Conservation (phyloP, 2,888 invertebrate genomes). For the Sphecodes monilicornis region DNA sequence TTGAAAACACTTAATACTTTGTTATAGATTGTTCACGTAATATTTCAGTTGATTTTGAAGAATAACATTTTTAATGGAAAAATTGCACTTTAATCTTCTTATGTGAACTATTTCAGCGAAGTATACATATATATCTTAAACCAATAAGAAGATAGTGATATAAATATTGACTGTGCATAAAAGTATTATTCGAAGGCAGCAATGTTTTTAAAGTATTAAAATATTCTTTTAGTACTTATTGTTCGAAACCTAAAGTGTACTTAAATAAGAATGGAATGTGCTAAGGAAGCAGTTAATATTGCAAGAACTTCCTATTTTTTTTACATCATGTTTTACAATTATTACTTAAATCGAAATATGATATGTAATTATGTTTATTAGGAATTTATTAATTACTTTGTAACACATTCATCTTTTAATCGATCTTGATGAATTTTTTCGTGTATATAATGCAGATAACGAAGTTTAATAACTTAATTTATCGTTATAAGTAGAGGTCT, state of each 20-base stretch:
- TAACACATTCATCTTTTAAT: constrained; percentile 39
- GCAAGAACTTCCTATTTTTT: constrained; percentile 19
- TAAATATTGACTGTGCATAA: constrained; percentile 70
- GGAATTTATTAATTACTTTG: constrained; percentile 31
- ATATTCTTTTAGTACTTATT: constrained; percentile 77
- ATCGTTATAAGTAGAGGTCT: constrained; percentile 64
- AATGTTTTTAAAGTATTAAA: constrained; percentile 72
- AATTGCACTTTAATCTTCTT: constrained; percentile 12
- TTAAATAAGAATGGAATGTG: constrained; percentile 66
- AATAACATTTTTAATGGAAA: neutral
- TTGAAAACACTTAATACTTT: constrained; percentile 27
- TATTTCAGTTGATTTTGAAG: constrained; percentile 5
- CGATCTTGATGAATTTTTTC: constrained; percentile 58
- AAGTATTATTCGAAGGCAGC: constrained; percentile 74
- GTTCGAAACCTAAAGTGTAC: constrained; percentile 74
- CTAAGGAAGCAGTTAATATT: constrained; percentile 26
- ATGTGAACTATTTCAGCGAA: constrained; percentile 10
- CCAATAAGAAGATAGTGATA: constrained; percentile 47
- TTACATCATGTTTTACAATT: constrained; percentile 49
- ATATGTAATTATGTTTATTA: constrained; percentile 32
- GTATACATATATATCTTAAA: constrained; percentile 32
- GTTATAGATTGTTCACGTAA: constrained; percentile 28
- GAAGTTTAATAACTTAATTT: constrained; percentile 73
- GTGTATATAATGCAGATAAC: constrained; percentile 76
- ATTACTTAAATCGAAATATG: constrained; percentile 33